phyloP scores from a whole-genome alignment of 2,888 invertebrate species.

The Corythucha ciliata region DNA sequence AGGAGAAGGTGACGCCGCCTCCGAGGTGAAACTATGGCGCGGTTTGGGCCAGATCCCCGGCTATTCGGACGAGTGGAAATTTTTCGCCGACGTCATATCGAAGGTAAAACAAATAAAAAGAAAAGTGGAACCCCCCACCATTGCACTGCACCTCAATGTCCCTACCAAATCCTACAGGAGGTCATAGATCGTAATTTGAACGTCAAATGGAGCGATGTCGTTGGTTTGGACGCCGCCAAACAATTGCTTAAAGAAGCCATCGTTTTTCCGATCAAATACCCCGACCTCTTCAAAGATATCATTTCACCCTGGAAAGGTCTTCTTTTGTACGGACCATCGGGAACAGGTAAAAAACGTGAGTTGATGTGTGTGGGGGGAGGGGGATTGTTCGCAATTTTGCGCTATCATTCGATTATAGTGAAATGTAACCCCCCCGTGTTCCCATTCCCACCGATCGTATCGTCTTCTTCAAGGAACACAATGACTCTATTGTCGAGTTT shows the following conservation, averaged over 20 bases:
- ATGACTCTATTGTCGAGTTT: too few relatives aligned
- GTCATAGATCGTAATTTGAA: constrained; percentile 55
- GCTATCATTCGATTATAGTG: too few relatives aligned
- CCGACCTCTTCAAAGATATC: constrained; percentile 57
- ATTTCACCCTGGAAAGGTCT: constrained; percentile 78
- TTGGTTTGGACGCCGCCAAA: constrained; percentile 65
- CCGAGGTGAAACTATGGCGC: constrained; percentile 35
- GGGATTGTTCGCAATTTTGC: too few relatives aligned
- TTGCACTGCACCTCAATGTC: neutral
- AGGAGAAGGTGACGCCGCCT: neutral
- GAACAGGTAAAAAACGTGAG: constrained; percentile 53
- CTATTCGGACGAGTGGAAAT: constrained; percentile 48
- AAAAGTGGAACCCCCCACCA: neutral
- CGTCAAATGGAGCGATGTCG: constrained; percentile 71
- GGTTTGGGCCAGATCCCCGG: constrained; percentile 37
- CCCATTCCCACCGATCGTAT: too few relatives aligned
- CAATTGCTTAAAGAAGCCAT: constrained; percentile 75
- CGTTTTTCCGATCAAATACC: constrained; percentile 66
- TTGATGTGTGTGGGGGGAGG: too few relatives aligned
- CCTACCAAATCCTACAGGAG: constrained; percentile 48
- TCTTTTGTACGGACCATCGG: constrained; percentile 64
- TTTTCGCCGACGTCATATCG: constrained; percentile 55
- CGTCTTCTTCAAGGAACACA: too few relatives aligned
- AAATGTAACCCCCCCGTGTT: too few relatives aligned
- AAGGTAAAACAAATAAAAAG: constrained; percentile 44